phyloP scores from a whole-genome alignment of 1,140 invertebrate genomes.

The Paraescarpia echinospica region DNA sequence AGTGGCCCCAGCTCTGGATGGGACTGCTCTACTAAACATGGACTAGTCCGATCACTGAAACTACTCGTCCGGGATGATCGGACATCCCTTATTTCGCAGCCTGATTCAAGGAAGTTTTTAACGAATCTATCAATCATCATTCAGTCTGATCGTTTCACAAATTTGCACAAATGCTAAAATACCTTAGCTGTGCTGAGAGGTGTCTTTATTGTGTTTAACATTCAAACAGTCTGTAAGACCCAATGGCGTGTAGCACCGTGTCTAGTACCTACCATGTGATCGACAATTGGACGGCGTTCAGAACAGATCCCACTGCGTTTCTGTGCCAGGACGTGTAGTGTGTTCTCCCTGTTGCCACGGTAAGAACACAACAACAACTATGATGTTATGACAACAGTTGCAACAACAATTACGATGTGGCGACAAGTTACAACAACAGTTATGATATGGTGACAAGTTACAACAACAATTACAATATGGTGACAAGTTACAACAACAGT shows the following conservation, averaged over 20 bases:
- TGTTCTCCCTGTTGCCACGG: conserved; percentile 70
- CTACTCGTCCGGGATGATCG: no score
- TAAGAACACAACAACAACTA: conserved; percentile 25
- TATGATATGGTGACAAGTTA: conserved; percentile 16
- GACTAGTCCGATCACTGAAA: no score
- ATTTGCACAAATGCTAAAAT: background rate
- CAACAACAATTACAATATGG: conserved; percentile 12
- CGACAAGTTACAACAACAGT: background rate
- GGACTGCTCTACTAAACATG: no score
- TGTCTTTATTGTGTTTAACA: background rate
- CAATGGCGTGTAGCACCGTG: background rate
- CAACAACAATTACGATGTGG: background rate
- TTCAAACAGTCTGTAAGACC: background rate
- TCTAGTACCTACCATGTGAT: conserved; percentile 62
- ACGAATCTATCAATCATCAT: no score
- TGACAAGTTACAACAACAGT: background rate
- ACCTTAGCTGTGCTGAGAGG: background rate
- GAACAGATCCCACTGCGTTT: conserved; percentile 32
- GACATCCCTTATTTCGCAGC: no score
- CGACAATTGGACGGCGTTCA: conserved; percentile 65
- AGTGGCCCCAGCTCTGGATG: no score
- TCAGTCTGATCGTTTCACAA: no score
- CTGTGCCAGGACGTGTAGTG: conserved; percentile 75
- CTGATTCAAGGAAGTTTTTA: no score
- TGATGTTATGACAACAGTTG: background rate